phyloP scores from a whole-genome alignment of 2,888 invertebrate species.

The Suillia variegata region DNA sequence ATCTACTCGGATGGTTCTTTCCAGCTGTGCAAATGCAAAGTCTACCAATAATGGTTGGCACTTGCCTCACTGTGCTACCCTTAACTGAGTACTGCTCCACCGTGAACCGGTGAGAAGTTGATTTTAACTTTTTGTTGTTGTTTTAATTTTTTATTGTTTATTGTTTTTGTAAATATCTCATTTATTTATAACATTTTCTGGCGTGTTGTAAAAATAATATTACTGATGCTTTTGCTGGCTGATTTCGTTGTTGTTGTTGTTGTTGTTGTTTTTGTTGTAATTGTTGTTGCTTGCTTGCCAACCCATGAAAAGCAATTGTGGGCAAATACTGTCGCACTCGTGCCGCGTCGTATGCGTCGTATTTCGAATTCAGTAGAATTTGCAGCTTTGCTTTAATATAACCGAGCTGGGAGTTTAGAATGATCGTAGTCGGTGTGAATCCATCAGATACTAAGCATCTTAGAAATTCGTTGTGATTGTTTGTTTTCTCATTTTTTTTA shows the following conservation, averaged over 20 bases:
- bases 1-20: too few relatives aligned
- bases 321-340: not conserved
- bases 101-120: not conserved
- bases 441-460: conserved; percentile 27
- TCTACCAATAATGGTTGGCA: too few relatives aligned
- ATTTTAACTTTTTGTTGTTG: not conserved
- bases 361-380: too few relatives aligned
- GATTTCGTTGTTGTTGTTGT: too few relatives aligned
- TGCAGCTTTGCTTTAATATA: conserved; percentile 38
- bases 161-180: too few relatives aligned
- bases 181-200: not conserved
- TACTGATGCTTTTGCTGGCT: too few relatives aligned
- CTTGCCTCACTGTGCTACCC: not conserved
- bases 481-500: not conserved
- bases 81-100: not conserved
- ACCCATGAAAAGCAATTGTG: not conserved
- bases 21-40: too few relatives aligned
- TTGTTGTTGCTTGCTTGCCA: not conserved
- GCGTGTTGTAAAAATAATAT: not conserved
- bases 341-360: not conserved
- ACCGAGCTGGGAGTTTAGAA: conserved; percentile 28
- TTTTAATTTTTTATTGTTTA: too few relatives aligned
- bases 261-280: not conserved
- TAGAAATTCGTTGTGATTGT: not conserved
- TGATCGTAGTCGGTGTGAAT: conserved; percentile 32